Evolutionary conservation across 1,140 invertebrate genomes (phyloP).

Genomic region (Carcinoscorpius rotundicauda): DNA sequence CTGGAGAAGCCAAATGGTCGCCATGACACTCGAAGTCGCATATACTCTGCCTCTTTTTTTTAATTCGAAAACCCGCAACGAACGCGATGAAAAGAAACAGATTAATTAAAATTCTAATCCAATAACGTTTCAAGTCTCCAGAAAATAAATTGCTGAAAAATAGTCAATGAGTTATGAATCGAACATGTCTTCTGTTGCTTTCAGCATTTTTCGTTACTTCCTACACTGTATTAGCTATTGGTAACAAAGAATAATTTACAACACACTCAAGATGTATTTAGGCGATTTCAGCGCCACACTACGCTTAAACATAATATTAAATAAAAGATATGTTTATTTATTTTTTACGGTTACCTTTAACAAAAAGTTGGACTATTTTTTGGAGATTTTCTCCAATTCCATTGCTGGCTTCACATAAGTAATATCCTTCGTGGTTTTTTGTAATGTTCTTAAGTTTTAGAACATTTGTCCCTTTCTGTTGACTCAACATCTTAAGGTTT

Average conservation of each 20-base stretch:
- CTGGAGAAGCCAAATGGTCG: too few species aligned
- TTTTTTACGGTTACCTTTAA: constrained; percentile 27
- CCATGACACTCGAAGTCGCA: too few species aligned
- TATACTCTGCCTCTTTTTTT: too few species aligned
- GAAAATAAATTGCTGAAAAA: background rate
- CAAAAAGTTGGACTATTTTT: constrained; percentile 35
- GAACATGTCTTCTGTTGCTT: background rate
- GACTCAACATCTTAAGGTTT: background rate
- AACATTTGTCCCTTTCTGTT: constrained; percentile 8
- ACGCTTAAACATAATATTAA: constrained; percentile 8
- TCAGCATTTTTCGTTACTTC: too few species aligned
- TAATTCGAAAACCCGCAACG: too few species aligned
- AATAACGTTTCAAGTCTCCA: too few species aligned
- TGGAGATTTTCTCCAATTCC: constrained; percentile 35
- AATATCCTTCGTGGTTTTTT: constrained; percentile 29
- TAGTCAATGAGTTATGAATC: background rate
- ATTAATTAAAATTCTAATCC: too few species aligned
- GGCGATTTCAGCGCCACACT: constrained; percentile 10
- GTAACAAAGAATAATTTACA: too few species aligned
- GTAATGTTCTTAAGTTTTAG: constrained; percentile 13
- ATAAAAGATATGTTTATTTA: background rate
- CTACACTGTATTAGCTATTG: too few species aligned
- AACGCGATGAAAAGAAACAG: too few species aligned
- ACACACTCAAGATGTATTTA: too few species aligned
- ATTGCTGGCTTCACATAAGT: constrained; percentile 40